Percentiles rank a stretch among this genome's conserved stretches.
These are phyloP conservation scores for Acanthurus lineatus DNA, from an alignment of 2,797 vertebrate species.

Conservation along the genomic window DNA sequence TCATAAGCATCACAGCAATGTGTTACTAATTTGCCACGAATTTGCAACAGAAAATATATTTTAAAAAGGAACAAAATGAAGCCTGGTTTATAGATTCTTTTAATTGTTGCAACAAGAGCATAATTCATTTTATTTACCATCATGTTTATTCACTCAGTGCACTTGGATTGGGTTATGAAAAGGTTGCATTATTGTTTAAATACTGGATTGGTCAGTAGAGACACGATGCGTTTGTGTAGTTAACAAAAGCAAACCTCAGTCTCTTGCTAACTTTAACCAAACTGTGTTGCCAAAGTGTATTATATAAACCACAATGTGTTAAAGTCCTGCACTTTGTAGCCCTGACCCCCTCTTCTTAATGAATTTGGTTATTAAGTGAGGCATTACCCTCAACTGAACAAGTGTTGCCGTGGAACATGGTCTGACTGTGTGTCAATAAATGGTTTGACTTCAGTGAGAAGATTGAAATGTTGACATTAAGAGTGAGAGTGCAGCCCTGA, in stretches of 20 bases:
- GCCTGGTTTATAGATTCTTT: not conserved
- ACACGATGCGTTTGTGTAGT: too few relatives aligned
- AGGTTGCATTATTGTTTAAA: too few relatives aligned
- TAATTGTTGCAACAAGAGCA: not conserved
- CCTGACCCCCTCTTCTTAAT: not conserved
- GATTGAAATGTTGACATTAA: not conserved
- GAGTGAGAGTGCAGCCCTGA: not conserved
- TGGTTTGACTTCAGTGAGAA: not conserved
- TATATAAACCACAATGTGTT: not conserved
- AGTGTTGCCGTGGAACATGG: not conserved
- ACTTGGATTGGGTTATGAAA: too few relatives aligned
- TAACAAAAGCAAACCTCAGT: too few relatives aligned
- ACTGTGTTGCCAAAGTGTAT: too few relatives aligned
- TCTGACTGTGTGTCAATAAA: not conserved
- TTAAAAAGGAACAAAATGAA: not conserved
- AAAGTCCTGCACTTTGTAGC: not conserved
- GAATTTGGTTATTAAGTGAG: not conserved
- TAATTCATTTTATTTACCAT: not conserved
- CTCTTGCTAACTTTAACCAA: too few relatives aligned
- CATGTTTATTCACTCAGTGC: too few relatives aligned
- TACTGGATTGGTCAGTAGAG: too few relatives aligned
- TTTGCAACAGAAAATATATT: too few relatives aligned
- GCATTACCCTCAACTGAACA: not conserved
- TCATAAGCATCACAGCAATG: not conserved
- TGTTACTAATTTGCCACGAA: not conserved